Base-by-base conservation (phyloP, 2,113 vertebrate species). In the Phalacrocorax brasilianus region DNA sequence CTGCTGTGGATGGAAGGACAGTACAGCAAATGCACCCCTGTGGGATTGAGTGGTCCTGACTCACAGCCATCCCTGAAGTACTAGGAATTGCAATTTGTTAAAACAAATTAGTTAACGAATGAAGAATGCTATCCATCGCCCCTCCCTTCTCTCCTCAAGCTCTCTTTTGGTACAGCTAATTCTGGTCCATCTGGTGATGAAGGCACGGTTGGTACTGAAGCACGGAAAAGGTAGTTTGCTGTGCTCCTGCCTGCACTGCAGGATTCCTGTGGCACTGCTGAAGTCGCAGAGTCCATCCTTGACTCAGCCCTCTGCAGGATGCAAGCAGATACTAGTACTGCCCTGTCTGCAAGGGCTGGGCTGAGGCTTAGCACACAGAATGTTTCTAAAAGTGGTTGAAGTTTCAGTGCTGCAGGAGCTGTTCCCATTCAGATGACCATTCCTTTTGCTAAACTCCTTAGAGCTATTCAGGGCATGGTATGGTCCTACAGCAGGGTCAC, bases 1-100 rank as follows among this genome's bases (percentile, higher is more conserved):
- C 27, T 40, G 13, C 56, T 66, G 27, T 9, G 67, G 56, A 79
- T 18, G 42, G 28, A 27, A 76, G 18, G 23, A 49, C 58, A 89
- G 24, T 2, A 28, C 5, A 0, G 8, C 32, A 70, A 58, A 70
- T 8, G n/a, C n/a, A 28, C 17, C 1, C 0, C 59, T 62, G 38
- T 42, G 27, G n/a, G 19, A 50, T 0, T 62, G 68, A 49, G 28
- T 4, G 17, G 14, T 85, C 9, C 52, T 85, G 56, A 44, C n/a
- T 75, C n/a, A 38, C 0, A 0, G 33, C 9, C 7, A 17, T 40
- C 20, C 7, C 42, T 38, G 40, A 47, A 72, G 38, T 23, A 28
- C 28, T 18, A 45, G 42, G 44, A 38, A 71, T 16, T 75, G 55
- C 30, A 9, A 26, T 80, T 70, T 52, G 26, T 1, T 75, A 44